These are phyloP conservation scores for Reinhardtius hippoglossoides DNA, from an alignment of 2,113 vertebrate species.

Conservation along the genomic window DNA sequence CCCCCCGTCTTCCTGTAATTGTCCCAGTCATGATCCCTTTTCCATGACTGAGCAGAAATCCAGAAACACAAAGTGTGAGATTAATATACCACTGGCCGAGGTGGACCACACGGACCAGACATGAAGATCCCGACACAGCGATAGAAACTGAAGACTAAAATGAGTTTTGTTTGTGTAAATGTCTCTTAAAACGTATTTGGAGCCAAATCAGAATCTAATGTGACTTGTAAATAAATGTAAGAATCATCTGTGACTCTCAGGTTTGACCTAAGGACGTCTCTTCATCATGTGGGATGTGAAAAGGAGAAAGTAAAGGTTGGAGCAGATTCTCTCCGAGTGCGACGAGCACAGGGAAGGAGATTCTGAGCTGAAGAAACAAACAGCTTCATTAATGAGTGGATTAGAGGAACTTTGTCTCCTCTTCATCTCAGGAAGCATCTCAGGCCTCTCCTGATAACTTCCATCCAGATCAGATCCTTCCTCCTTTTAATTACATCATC, in stretches of 20 bases:
- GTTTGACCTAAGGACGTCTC: no score
- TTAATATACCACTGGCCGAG: constrained; percentile 5
- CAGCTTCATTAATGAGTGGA: constrained; percentile 37
- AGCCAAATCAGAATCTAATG: background rate
- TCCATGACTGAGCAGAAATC: constrained; percentile 55
- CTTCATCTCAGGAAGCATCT: constrained; percentile 62
- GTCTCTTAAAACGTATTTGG: background rate
- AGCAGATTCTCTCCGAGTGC: background rate
- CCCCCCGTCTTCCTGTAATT: constrained; percentile 63
- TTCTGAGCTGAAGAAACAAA: constrained; percentile 27
- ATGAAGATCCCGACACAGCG: background rate
- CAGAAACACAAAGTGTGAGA: constrained; percentile 2
- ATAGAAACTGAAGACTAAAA: background rate
- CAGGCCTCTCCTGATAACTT: constrained; percentile 35
- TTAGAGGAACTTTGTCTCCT: constrained; percentile 55
- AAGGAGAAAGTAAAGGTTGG: no score
- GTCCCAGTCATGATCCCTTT: constrained; percentile 58
- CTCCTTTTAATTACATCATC: constrained; percentile 46
- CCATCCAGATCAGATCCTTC: constrained; percentile 24
- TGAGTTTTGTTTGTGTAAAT: background rate
- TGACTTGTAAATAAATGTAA: no score
- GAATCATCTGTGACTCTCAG: no score
- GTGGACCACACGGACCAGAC: background rate
- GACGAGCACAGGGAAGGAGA: background rate
- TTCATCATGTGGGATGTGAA: no score